Evolutionary conservation across 2,113 vertebrate species (phyloP).

Genomic region (Pogonocichla stellata): DNA sequence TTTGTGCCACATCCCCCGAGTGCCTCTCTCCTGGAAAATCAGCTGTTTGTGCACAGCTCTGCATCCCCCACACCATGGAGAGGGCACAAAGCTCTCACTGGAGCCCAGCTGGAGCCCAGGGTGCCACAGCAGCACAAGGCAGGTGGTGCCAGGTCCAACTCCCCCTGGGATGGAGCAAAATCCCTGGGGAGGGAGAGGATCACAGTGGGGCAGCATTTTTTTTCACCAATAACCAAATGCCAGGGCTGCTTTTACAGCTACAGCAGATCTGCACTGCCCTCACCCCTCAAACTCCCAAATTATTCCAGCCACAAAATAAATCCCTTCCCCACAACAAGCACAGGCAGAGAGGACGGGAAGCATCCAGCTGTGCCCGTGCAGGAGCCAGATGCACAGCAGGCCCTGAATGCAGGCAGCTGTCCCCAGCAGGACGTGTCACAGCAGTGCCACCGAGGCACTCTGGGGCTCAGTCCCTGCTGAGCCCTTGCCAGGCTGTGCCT

Average conservation of each 20-base stretch:
- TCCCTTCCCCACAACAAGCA: neutral
- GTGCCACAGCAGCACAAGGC: neutral
- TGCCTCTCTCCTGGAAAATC: neutral
- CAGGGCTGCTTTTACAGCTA: neutral
- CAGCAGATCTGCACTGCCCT: neutral
- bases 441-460: neutral
- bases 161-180: neutral
- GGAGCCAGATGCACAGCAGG: neutral
- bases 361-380: neutral
- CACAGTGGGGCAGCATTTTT: neutral
- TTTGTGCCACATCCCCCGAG: fast-evolving
- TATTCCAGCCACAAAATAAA: neutral
- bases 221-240: neutral
- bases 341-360: neutral
- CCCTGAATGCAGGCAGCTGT: neutral
- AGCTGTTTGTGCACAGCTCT: fast-evolving
- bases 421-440: neutral
- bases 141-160: neutral
- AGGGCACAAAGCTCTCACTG: fast-evolving
- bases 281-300: neutral
- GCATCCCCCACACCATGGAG: neutral
- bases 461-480: neutral
- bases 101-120: neutral
- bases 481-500: neutral
- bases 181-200: neutral